Base-by-base conservation (phyloP, 2,888 invertebrate species). In the Pomacea canaliculata region DNA sequence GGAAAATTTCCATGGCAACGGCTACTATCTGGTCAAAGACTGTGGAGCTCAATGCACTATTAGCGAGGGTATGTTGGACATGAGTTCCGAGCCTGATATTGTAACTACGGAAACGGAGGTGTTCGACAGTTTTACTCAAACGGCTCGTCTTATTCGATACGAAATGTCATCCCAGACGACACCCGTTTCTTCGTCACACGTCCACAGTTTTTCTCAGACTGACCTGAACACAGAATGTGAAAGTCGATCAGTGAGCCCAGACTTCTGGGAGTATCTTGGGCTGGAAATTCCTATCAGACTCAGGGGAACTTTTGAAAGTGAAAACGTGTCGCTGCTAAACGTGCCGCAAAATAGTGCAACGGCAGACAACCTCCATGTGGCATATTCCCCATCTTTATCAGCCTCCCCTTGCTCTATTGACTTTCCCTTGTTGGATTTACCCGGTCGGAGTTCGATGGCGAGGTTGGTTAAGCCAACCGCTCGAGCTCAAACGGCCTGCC, bases 1-100 rank as follows among this genome's bases (percentile, higher is more conserved):
- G 49, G 78, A 78, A 23, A 67, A 59, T 7, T 51, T 63, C n/a
- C 67, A 76, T 27, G 73, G 74, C n/a, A 78, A 78, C 51, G 76
- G 76, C 62, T 56, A 56, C 51, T 56, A 56, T 7, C 16, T 56
- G 51, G 51, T 56, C 51, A 56, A 8, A 56, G 51, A 56, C 16
- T 56, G 10, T 16, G 51, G 49, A 78, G 12, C 81, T 82, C 66
- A 60, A 9, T 27, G 18, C n/a, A 10, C 49, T 48, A 3, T 7
- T 18, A 7, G 12, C 13, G 37, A 19, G 1, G 19, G 48, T 3
- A 8, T 49, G 46, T 4, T 18, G 9, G 56, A 68, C n/a, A 8
- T 46, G 66, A 56, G 46, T 59, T 60, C 60, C 23, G 68, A 73
- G 4, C 46, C n/a, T 23, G 73, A 73, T 12, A 46, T n/a, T n/a